Evolutionary conservation across 2,888 invertebrate genomes (phyloP).

Genomic region (Agrenia bidenticulata): DNA sequence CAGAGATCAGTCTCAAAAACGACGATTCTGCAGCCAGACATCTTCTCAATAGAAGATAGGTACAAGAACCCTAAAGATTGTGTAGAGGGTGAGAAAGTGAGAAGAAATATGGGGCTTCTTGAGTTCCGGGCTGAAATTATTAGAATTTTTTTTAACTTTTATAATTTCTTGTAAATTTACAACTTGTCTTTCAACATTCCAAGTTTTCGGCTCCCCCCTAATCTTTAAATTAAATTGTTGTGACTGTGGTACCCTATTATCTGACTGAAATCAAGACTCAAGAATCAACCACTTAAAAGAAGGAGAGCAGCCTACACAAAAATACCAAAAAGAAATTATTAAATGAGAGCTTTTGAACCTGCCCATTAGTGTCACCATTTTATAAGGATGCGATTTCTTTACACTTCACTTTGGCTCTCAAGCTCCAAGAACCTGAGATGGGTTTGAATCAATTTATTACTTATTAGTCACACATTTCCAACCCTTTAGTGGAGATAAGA

Average conservation of each 20-base stretch:
- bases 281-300: not conserved
- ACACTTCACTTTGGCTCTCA: conserved; percentile 6
- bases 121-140: not conserved
- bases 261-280: no score
- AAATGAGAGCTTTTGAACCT: conserved; percentile 5
- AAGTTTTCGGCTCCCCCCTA: not conserved
- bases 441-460: no score
- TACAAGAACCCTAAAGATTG: no score
- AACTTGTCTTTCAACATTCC: conserved; percentile 12
- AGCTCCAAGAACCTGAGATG: not conserved
- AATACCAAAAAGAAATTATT: conserved; percentile 9
- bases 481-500: no score
- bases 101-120: not conserved
- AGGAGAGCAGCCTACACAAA: conserved; percentile 12
- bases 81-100: not conserved
- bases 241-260: no score
- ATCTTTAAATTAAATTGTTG: no score
- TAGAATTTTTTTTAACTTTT: not conserved
- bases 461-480: no score
- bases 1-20: conserved; percentile 4
- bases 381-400: conserved; percentile 30
- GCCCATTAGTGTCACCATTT: conserved; percentile 29
- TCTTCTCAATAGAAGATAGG: no score
- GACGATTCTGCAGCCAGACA: conserved; percentile 13
- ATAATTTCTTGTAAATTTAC: not conserved